phyloP scores from a whole-genome alignment of 2,797 vertebrate genomes.

The Pipistrellus nathusii region DNA sequence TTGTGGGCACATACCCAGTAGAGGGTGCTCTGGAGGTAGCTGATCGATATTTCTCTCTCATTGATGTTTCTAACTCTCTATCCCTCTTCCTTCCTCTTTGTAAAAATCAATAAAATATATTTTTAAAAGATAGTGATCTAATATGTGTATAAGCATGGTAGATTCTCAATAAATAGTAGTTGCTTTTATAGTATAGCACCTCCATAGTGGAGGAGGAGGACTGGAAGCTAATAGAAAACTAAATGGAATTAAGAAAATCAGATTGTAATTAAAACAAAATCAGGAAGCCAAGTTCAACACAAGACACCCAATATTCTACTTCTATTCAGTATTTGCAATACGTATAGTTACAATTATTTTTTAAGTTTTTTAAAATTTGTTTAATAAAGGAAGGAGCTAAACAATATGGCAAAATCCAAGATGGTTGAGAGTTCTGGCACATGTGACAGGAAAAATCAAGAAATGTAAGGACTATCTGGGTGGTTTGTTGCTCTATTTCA shows the following conservation, averaged over 20 bases:
- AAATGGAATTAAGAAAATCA: constrained; percentile 1
- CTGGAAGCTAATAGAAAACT: background rate
- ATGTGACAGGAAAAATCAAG: background rate
- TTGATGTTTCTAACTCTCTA: no score
- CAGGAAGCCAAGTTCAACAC: background rate
- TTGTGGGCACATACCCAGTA: no score
- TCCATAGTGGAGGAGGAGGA: background rate
- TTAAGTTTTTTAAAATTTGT: background rate
- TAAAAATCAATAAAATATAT: no score
- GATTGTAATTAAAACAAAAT: background rate
- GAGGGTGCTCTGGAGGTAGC: no score
- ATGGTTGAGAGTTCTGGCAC: background rate
- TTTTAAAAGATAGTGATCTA: background rate
- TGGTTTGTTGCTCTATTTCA: background rate
- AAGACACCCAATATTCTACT: background rate
- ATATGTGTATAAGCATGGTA: background rate
- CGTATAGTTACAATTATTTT: background rate
- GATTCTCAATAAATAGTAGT: background rate
- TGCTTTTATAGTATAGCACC: background rate
- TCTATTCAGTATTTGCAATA: background rate
- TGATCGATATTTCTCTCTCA: no score
- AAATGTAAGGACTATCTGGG: background rate
- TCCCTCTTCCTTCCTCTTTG: no score
- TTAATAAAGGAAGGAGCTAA: background rate
- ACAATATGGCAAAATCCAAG: background rate